phyloP scores from a whole-genome alignment of 2,797 vertebrate species.

The Pelochelys cantorii region DNA sequence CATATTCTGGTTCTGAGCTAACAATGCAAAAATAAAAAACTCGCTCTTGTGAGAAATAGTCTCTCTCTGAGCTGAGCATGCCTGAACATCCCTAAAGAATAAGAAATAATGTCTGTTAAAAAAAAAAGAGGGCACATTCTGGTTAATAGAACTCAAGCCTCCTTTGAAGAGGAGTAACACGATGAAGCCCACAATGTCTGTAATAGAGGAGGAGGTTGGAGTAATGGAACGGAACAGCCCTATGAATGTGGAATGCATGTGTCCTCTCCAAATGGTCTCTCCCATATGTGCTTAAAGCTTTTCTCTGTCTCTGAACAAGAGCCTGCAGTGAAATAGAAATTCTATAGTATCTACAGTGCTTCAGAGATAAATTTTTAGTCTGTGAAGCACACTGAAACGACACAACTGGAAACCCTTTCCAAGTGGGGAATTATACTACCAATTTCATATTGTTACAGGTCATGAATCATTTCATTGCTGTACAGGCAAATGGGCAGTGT shows the following conservation, averaged over 20 bases:
- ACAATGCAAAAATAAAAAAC: constrained; percentile 24
- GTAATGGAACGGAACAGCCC: constrained; percentile 20
- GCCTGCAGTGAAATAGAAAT: constrained; percentile 45
- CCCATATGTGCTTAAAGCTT: constrained; percentile 51
- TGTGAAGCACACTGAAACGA: constrained; percentile 50
- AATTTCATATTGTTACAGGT: constrained; percentile 45
- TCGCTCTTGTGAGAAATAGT: not conserved
- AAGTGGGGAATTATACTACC: constrained; percentile 48
- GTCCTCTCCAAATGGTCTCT: constrained; percentile 45
- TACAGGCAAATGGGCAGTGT: constrained; percentile 64
- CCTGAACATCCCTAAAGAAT: constrained; percentile 10
- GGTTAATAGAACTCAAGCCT: constrained; percentile 41
- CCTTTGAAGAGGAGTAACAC: constrained; percentile 29
- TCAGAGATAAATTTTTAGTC: constrained; percentile 46
- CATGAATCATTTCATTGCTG: constrained; percentile 60
- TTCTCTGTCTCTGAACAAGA: constrained; percentile 63
- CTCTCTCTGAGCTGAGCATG: not conserved
- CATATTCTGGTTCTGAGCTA: constrained; percentile 11
- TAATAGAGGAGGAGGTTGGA: constrained; percentile 3
- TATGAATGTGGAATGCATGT: constrained; percentile 18
- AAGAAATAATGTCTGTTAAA: constrained; percentile 45
- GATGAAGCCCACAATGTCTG: constrained; percentile 17
- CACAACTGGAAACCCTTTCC: constrained; percentile 56
- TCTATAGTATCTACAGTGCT: constrained; percentile 47
- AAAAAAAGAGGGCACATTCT: constrained; percentile 11